These are phyloP conservation scores for Enteromius radiatus DNA, from an alignment of 2,797 vertebrate species.

Conservation along the genomic window DNA sequence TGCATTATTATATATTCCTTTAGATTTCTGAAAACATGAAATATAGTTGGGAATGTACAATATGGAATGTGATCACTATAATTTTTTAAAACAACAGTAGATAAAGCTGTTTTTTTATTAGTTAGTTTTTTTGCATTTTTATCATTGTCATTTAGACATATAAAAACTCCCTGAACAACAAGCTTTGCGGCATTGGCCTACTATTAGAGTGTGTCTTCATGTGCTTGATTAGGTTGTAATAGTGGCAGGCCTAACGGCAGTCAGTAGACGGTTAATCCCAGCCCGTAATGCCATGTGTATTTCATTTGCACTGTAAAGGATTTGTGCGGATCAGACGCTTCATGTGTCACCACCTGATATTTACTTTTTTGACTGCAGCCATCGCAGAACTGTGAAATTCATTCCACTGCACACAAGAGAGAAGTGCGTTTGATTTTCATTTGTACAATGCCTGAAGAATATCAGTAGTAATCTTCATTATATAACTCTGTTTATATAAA, in stretches of 20 bases:
- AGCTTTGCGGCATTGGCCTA: conserved; percentile 13
- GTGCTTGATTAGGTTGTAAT: conserved; percentile 70
- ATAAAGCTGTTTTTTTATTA: background rate
- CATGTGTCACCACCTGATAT: conserved; percentile 74
- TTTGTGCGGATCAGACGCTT: conserved; percentile 76
- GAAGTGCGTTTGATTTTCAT: conserved; percentile 18
- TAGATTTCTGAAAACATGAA: background rate
- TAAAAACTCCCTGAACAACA: background rate
- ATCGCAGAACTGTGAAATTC: conserved; percentile 34
- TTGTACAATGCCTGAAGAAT: conserved; percentile 26
- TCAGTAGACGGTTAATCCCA: conserved; percentile 68
- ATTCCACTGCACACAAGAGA: conserved; percentile 6
- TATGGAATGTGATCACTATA: background rate
- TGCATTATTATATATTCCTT: background rate
- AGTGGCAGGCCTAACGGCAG: conserved; percentile 65
- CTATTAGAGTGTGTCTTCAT: conserved; percentile 60
- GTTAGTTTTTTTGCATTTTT: background rate
- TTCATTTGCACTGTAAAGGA: conserved; percentile 76
- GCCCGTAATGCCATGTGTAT: conserved; percentile 65
- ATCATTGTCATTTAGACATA: background rate
- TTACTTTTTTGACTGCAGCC: conserved; percentile 65
- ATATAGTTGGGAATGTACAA: background rate
- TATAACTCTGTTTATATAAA: conserved; percentile 11
- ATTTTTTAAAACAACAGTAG: background rate
- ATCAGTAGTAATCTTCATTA: conserved; percentile 8